Base-by-base conservation (phyloP, 2,797 vertebrate genomes). In the Morelia viridis region DNA sequence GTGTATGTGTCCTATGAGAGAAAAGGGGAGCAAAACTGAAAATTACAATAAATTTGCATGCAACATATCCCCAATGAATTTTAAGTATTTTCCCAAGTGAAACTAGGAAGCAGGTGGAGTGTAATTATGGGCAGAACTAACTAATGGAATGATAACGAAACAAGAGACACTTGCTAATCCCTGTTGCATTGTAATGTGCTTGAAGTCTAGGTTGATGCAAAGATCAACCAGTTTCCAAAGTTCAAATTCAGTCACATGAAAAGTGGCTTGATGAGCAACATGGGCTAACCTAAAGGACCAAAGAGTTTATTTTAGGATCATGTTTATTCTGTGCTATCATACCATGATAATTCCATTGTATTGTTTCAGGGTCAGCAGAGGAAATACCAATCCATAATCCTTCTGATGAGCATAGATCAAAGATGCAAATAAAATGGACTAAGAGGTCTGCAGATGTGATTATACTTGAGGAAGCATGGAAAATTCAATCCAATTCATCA, bases 191-290 rank as follows among this genome's bases (percentile, higher is more conserved):
- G 62, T 80, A 31, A 53, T 91, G 46, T 83, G 57, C 28, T 62
- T 83, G 91, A 91, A 83, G 68, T n/a, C 26, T 24, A n/a, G 65
- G 53, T n/a, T 50, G 58, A 62, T 88, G 15, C 86, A 80, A 80
- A 91, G 57, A 68, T 88, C 85, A 91, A 87, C 85, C 35, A 85
- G 90, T 91, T 91, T 91, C 64, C 5, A 87, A 91, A 91, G 85
- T 87, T 46, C 56, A 87, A 57, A 87, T 91, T 80, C 68, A 88
- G 28, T 91, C 85, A 80, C 65, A 87, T 87, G 85, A 87, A 87
- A 87, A 86, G 11, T n/a, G n/a, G 71, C n/a, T 88, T 31, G 53
- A 35, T 58, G 65, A 87, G 64, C 46, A 65, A 85, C 50, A 24
- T 60, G 5, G 58, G 11, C 58, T 61, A 50, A 80, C 57, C 58